Evolutionary conservation across 2,797 vertebrate genomes (phyloP).

Genomic region (Liparis tanakae): DNA sequence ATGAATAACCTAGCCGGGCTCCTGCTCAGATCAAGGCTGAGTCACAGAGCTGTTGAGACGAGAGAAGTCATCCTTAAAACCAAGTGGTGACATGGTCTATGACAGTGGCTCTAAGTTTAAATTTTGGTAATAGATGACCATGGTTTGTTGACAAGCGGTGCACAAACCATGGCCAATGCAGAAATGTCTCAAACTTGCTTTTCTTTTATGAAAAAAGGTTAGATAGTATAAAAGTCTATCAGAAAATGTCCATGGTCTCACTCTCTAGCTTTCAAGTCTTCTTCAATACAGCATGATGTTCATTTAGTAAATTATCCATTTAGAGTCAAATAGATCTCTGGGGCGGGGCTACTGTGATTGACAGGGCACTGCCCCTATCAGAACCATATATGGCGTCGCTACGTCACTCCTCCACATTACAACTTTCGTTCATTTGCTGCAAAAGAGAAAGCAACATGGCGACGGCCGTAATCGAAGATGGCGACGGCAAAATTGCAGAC

Average conservation of each 20-base stretch:
- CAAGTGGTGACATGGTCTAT: slow-evolving; percentile 22
- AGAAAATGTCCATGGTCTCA: not conserved
- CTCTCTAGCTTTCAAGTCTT: not conserved
- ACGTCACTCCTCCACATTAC: no score
- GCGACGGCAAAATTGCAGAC: no score
- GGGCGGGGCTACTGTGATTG: no score
- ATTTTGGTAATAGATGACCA: slow-evolving; percentile 5
- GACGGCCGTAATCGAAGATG: no score
- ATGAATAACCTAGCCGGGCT: slow-evolving; percentile 34
- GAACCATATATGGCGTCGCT: no score
- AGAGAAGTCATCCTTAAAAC: slow-evolving; percentile 20
- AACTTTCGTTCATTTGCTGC: no score
- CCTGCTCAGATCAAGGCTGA: slow-evolving; percentile 22
- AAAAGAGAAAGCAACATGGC: no score
- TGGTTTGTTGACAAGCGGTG: not conserved
- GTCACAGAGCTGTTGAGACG: slow-evolving; percentile 27
- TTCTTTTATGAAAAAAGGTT: not conserved
- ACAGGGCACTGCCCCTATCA: no score
- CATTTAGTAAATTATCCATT: not conserved
- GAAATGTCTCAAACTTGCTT: not conserved
- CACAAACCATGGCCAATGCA: not conserved
- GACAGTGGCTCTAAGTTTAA: slow-evolving; percentile 4
- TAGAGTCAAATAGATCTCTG: not conserved
- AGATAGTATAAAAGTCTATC: not conserved
- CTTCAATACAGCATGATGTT: no score